Conservation (phyloP, 2,797 vertebrate species). For the Sternotherus odoratus region DNA sequence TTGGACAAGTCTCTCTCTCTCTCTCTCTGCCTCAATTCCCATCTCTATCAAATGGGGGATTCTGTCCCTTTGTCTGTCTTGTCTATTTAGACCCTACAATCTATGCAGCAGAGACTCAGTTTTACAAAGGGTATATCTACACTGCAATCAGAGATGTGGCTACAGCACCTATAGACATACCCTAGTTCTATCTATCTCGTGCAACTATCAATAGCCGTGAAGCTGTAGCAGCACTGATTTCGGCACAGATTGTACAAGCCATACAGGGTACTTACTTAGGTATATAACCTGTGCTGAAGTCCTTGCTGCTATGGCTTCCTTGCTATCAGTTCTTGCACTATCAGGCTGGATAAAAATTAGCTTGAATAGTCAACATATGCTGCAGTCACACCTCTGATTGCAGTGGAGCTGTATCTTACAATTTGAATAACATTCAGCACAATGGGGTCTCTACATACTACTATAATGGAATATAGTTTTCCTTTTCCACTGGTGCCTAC, state of each 20-base stretch:
- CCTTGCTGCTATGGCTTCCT: too few species aligned
- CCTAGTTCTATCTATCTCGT: neutral
- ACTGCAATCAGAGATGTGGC: neutral
- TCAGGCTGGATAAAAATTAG: neutral
- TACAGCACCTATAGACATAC: neutral
- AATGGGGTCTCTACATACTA: rapidly evolving
- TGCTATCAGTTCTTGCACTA: too few species aligned
- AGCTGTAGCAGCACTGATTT: neutral
- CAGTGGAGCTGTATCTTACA: neutral
- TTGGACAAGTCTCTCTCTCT: neutral
- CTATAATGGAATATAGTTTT: neutral
- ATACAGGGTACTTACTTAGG: neutral
- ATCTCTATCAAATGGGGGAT: rapidly evolving
- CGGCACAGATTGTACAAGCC: neutral
- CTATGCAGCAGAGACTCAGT: rapidly evolving
- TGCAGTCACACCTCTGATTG: neutral
- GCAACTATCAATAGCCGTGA: neutral
- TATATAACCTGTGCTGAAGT: neutral
- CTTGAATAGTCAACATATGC: neutral
- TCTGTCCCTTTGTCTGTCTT: rapidly evolving
- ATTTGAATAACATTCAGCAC: neutral
- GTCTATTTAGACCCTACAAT: neutral
- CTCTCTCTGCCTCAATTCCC: neutral
- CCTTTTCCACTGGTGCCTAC: neutral
- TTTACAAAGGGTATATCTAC: neutral